phyloP scores from a whole-genome alignment of 2,797 vertebrate genomes.

The Eospalax fontanierii region DNA sequence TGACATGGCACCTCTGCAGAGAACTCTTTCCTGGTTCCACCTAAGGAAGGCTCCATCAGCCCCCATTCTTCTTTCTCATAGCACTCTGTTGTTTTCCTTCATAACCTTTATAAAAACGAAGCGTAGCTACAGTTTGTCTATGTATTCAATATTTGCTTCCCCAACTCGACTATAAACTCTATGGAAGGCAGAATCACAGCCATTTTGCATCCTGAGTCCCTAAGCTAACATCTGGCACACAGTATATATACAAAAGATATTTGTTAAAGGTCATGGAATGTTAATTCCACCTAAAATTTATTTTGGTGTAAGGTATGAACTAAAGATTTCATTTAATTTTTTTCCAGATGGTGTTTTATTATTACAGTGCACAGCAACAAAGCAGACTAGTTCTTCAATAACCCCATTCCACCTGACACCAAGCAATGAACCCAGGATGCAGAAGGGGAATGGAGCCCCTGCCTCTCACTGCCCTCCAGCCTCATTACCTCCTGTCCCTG shows the following conservation, averaged over 20 bases:
- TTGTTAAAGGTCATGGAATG: conserved; percentile 58
- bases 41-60: background rate
- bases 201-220: conserved; percentile 50
- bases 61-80: background rate
- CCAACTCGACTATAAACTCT: conserved; percentile 8
- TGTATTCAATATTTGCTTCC: background rate
- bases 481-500: conserved; percentile 6
- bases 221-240: background rate
- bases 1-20: background rate
- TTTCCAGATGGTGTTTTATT: conserved; percentile 40
- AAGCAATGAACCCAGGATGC: background rate
- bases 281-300: conserved; percentile 62
- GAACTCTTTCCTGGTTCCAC: background rate
- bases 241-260: background rate
- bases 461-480: background rate
- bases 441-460: background rate
- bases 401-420: background rate
- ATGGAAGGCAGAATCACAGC: background rate
- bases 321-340: conserved; percentile 37
- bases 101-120: conserved; percentile 45
- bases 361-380: background rate
- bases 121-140: background rate
- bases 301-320: conserved; percentile 36
- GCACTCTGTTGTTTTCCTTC: background rate
- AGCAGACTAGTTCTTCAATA: background rate